Evolutionary conservation across 2,797 vertebrate genomes (phyloP), one percentile per base, ranked within the genome.

Genomic region (Liparis tanakae): DNA sequence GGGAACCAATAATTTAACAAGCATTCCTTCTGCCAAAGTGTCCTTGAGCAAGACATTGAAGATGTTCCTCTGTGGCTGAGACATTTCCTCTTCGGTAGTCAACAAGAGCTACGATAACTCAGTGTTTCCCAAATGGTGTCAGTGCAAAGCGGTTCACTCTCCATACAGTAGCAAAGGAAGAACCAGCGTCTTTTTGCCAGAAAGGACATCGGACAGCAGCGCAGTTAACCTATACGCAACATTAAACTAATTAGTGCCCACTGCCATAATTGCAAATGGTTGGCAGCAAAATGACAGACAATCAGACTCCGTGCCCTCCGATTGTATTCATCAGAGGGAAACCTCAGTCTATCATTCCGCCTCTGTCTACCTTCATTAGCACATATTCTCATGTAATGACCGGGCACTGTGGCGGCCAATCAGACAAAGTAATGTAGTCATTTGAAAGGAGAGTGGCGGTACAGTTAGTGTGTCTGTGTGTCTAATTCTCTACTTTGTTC

Each of bases 281-380:
- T 70, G 63, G 25, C 74, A 75, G 54, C 72, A 50, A 88, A 87
- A 85, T 82, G 71, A 75, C 75, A 73, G 67, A 84, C 71, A 77
- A 81, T 88, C 82, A 83, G 62, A 67, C 67, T 68, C 70, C 18
- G 53, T 78, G 71, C 64, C 62, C 79, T 53, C 43, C 14, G 34
- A 80, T 84, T 86, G 48, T 58, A 74, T 48, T 84, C 70, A 79
- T 70, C 85, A 78, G 73, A 65, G 72, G 61, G 63, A 87, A 83
- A 82, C 64, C 74, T 74, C 57, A 65, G 72, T 88, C 74, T 81
- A 78, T 85, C 74, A 79, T 87, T 84, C 85, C 51, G 63, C 74
- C 44, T 51, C 79, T 61, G 54, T 78, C 85, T 82, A 70, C 78
- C 82, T 78, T 89, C 73, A 91, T 90, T 90, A 85, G 61, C 68